phyloP scores from a whole-genome alignment of 2,888 invertebrate genomes.

The Hirtodrosophila trivittata region DNA sequence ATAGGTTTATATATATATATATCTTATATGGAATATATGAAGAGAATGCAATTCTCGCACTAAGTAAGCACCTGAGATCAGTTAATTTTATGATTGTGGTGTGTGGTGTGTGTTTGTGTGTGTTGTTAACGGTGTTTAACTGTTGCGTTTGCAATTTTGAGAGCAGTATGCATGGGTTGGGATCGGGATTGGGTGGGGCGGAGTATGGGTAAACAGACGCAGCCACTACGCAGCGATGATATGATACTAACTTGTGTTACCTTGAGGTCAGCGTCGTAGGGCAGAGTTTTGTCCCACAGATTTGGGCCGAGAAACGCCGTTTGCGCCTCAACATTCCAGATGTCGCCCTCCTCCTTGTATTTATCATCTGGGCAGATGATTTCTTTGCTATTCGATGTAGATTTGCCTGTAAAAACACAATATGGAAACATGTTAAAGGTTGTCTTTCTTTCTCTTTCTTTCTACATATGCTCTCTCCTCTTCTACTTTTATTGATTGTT shows the following conservation, averaged over 20 bases:
- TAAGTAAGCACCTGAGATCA: conserved; percentile 64
- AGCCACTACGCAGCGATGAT: conserved; percentile 81
- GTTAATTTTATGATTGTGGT: conserved; percentile 41
- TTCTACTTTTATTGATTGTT: too few species aligned
- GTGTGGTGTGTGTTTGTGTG: conserved; percentile 17
- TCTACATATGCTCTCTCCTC: not conserved
- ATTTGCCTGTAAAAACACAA: conserved; percentile 86
- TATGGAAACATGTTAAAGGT: conserved; percentile 7
- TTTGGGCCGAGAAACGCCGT: conserved; percentile 98
- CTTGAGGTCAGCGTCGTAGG: conserved; percentile 97
- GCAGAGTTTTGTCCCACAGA: conserved; percentile 96
- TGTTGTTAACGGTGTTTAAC: conserved; percentile 13
- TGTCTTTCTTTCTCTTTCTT: conserved; percentile 1
- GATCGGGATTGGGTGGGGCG: conserved; percentile 20
- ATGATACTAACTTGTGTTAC: conserved; percentile 89
- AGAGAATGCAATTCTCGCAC: conserved; percentile 76
- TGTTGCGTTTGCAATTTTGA: not conserved
- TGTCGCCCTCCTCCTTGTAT: conserved; percentile 92
- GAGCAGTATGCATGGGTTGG: conserved; percentile 23
- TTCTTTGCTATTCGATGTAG: conserved; percentile 84
- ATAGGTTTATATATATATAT: conserved; percentile 4
- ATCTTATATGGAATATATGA: conserved; percentile 47
- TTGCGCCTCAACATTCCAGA: conserved; percentile 95
- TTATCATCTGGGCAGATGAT: conserved; percentile 85
- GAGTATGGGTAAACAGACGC: conserved; percentile 52